A percentile compares a stretch with the other conserved stretches of the same genome.
Evolutionary conservation across 1,140 invertebrate species (phyloP).

Genomic region (Calephelis nemesis): DNA sequence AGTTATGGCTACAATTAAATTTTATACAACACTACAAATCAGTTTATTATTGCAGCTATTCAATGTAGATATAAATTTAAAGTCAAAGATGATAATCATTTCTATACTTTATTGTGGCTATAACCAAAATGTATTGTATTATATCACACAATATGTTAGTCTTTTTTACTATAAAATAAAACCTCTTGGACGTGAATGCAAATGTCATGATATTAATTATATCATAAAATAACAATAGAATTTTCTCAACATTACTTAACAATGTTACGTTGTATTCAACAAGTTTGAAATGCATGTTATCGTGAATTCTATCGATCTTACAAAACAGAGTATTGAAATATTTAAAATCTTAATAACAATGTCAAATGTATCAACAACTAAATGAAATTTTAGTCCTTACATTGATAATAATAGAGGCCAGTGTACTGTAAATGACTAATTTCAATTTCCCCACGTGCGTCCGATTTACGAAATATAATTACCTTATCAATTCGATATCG

Average conservation of each 20-base stretch:
- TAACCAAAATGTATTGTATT: too few species aligned
- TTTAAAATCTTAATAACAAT: background rate
- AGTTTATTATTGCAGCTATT: too few species aligned
- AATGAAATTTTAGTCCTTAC: background rate
- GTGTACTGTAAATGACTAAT: background rate
- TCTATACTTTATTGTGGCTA: too few species aligned
- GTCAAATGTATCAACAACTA: background rate
- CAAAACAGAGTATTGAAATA: slow-evolving; percentile 7
- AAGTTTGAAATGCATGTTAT: background rate
- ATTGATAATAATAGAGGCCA: background rate
- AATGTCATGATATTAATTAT: too few species aligned
- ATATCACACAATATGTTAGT: too few species aligned
- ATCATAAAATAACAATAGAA: too few species aligned
- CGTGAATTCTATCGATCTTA: background rate
- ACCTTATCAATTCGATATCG: slow-evolving; percentile 42
- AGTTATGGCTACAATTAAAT: too few species aligned
- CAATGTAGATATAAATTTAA: too few species aligned
- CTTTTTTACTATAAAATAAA: too few species aligned
- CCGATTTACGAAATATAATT: slow-evolving; percentile 51
- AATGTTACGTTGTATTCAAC: background rate
- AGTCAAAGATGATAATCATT: too few species aligned
- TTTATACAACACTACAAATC: too few species aligned
- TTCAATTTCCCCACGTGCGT: slow-evolving; percentile 33
- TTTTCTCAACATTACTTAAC: background rate
- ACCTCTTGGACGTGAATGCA: too few species aligned